Percentiles rank a stretch among this genome's conserved stretches.
phyloP scores from a whole-genome alignment of 1,140 invertebrate genomes.

The Batillaria attramentaria region DNA sequence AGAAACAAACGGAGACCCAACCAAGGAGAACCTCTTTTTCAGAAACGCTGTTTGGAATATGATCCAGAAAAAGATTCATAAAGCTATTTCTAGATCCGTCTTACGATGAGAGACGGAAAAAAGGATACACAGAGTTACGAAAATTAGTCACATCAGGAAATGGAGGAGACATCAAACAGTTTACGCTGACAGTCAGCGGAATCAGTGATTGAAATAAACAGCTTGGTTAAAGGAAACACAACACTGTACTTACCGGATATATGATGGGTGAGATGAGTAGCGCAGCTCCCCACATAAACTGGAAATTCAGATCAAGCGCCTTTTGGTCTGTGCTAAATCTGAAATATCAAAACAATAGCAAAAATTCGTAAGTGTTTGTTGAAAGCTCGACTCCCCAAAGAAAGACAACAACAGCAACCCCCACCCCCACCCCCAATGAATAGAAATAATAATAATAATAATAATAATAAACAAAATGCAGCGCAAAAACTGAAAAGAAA shows the following conservation, averaged over 20 bases:
- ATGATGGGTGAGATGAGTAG: constrained; percentile 67
- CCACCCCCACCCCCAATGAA: too few species aligned
- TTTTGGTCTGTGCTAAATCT: constrained; percentile 64
- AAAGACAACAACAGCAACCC: not conserved
- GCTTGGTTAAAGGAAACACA: not conserved
- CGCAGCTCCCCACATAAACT: constrained; percentile 68
- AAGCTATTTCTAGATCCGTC: not conserved
- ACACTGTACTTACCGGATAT: constrained; percentile 43
- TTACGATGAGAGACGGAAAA: not conserved
- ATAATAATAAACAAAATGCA: not conserved
- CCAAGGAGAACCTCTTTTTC: not conserved
- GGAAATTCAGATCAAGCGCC: constrained; percentile 50
- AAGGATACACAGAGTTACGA: not conserved
- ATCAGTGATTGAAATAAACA: not conserved
- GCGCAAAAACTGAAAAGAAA: not conserved
- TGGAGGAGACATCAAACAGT: not conserved
- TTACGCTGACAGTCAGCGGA: not conserved
- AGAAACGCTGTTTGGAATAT: not conserved
- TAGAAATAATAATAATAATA: not conserved
- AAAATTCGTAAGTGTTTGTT: not conserved
- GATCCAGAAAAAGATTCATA: not conserved
- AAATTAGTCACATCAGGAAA: not conserved
- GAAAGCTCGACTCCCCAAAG: not conserved
- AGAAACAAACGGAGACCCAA: not conserved
- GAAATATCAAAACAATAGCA: not conserved